phyloP scores from a whole-genome alignment of 2,888 invertebrate genomes.

The Polietes domitor region DNA sequence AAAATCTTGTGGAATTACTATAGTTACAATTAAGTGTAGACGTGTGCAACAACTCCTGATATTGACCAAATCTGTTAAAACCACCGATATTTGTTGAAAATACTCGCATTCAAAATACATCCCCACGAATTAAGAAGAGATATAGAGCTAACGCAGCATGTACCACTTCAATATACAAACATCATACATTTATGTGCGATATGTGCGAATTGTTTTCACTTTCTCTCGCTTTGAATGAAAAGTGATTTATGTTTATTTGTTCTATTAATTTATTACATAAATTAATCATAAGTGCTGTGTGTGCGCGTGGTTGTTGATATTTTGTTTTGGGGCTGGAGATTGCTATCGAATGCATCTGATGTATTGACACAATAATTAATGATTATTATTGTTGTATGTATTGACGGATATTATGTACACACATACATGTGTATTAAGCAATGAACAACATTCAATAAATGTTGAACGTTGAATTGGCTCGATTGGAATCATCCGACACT shows the following conservation, averaged over 20 bases:
- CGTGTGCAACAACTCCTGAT: too few relatives aligned
- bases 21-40: too few relatives aligned
- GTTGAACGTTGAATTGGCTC: background rate
- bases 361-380: slow-evolving; percentile 27
- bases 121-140: too few relatives aligned
- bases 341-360: slow-evolving; percentile 1
- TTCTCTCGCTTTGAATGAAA: background rate
- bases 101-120: too few relatives aligned
- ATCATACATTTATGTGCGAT: too few relatives aligned
- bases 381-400: background rate
- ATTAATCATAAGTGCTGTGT: slow-evolving; percentile 18
- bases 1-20: too few relatives aligned
- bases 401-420: slow-evolving; percentile 1
- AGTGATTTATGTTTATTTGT: slow-evolving; percentile 24
- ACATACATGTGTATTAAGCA: too few relatives aligned
- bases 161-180: too few relatives aligned
- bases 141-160: too few relatives aligned
- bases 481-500: background rate
- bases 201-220: background rate
- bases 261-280: slow-evolving; percentile 18
- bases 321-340: background rate
- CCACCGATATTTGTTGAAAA: too few relatives aligned
- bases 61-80: too few relatives aligned
- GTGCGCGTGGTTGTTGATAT: background rate
- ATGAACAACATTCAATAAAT: slow-evolving; percentile 12